These are phyloP conservation scores for Glyphotaelius pellucidus DNA, from an alignment of 2,888 invertebrate species.

Conservation along the genomic window DNA sequence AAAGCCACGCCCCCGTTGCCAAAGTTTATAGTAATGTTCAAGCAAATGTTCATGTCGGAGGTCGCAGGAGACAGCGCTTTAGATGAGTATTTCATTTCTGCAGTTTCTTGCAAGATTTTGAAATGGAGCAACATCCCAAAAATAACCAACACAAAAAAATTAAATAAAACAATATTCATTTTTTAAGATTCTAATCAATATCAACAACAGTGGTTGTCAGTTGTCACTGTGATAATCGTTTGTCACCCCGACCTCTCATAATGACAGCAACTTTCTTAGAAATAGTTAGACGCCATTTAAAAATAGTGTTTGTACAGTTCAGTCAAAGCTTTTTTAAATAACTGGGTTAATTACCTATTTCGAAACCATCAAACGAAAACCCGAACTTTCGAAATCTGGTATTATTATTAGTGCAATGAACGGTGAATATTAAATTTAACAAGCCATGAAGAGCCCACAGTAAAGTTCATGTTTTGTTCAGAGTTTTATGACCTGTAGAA, in stretches of 20 bases:
- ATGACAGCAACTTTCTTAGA: not conserved
- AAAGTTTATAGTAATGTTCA: no score
- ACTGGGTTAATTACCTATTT: not conserved
- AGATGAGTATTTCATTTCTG: no score
- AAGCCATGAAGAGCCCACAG: not conserved
- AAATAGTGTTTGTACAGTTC: not conserved
- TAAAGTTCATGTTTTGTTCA: not conserved
- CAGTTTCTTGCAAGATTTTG: not conserved
- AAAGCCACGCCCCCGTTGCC: no score
- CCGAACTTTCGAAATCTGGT: not conserved
- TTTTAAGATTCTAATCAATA: not conserved
- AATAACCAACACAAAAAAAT: not conserved
- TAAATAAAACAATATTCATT: not conserved
- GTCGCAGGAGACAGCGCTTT: no score
- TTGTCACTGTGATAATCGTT: not conserved
- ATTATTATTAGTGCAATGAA: not conserved
- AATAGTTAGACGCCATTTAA: not conserved
- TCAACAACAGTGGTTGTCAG: not conserved
- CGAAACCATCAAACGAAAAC: not conserved
- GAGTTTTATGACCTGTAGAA: not conserved
- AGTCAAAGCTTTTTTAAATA: not conserved
- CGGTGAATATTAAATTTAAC: not conserved
- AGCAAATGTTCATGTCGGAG: no score
- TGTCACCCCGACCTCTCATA: not conserved
- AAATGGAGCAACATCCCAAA: not conserved